A percentile compares a stretch with the other conserved stretches of the same genome.
Conservation (phyloP, 2,888 invertebrate species). For the Apodemia duryi region DNA sequence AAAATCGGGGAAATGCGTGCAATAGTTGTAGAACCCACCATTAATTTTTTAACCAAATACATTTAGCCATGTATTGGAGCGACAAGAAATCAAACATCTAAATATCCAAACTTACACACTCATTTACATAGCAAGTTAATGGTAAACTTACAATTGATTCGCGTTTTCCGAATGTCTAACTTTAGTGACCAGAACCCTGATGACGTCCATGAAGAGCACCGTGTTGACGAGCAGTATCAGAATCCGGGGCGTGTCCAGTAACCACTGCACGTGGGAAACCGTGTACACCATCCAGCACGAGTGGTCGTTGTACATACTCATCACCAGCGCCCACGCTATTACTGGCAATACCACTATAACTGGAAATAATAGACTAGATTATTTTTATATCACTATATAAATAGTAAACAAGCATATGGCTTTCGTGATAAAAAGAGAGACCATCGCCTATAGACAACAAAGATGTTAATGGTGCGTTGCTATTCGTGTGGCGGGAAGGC, state of each 20-base stretch:
- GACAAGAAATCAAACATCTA: conserved; percentile 21
- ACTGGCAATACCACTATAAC: conserved; percentile 74
- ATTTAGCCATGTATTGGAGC: no score
- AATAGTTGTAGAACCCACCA: no score
- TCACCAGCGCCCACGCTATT: conserved; percentile 74
- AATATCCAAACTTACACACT: not conserved
- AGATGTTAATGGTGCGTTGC: no score
- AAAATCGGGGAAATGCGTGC: no score
- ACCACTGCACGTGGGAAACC: conserved; percentile 78
- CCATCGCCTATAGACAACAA: no score
- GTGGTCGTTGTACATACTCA: conserved; percentile 67
- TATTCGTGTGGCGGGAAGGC: no score
- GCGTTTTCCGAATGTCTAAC: conserved; percentile 75
- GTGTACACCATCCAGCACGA: conserved; percentile 82
- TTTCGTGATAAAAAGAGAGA: no score
- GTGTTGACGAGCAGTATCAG: conserved; percentile 78
- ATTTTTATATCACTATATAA: no score
- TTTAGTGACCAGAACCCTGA: conserved; percentile 82
- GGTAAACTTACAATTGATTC: conserved; percentile 61
- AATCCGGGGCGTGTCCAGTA: conserved; percentile 80
- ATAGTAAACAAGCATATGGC: no score
- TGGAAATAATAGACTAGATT: conserved; percentile 32
- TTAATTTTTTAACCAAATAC: no score
- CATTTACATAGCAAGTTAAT: not conserved
- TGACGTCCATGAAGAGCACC: conserved; percentile 80